Evolutionary conservation across 2,797 vertebrate genomes (phyloP).

Genomic region (Falco rusticolus): DNA sequence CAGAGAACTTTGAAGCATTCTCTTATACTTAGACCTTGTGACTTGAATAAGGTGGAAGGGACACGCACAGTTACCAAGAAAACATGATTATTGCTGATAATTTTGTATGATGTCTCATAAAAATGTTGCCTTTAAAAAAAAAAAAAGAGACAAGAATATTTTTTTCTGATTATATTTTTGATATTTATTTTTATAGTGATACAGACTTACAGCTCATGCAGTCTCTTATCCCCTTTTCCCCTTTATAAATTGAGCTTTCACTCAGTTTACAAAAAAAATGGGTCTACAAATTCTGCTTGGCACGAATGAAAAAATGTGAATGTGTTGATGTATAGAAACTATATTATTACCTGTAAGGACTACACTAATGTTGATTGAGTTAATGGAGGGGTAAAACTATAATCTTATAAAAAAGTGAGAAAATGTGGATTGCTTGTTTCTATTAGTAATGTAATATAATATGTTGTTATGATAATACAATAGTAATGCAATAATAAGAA

Average conservation of each 20-base stretch:
- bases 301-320: neutral
- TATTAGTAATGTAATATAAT: neutral
- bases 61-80: neutral
- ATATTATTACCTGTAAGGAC: neutral
- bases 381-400: neutral
- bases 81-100: neutral
- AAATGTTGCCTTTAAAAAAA: neutral
- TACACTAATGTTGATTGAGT: neutral
- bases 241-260: neutral
- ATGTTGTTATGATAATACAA: neutral
- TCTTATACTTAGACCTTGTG: neutral
- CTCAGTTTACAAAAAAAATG: neutral
- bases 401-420: neutral
- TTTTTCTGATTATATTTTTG: neutral
- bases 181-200: neutral
- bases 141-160: neutral
- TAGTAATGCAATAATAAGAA: neutral
- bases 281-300: neutral
- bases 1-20: neutral
- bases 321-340: neutral
- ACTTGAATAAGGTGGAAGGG: neutral
- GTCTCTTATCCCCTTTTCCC: neutral
- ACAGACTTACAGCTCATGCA: neutral
- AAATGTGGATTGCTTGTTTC: neutral
- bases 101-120: neutral